These are phyloP conservation scores for Gymnocypris eckloni DNA, from an alignment of 2,797 vertebrate species.

Conservation along the genomic window DNA sequence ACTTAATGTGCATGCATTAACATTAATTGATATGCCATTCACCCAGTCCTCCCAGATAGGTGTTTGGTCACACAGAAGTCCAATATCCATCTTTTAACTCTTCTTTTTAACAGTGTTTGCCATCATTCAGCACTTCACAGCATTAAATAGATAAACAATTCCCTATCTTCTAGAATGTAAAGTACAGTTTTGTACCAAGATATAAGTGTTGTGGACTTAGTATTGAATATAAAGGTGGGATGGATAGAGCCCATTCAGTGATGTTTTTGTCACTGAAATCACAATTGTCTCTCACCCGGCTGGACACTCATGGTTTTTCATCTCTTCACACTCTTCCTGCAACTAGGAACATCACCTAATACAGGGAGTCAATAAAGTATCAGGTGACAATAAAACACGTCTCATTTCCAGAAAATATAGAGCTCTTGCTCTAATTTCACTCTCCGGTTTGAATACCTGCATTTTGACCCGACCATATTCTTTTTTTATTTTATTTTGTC, in stretches of 20 bases:
- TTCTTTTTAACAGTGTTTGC: constrained; percentile 6
- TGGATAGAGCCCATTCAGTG: neutral
- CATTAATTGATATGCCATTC: too few species aligned
- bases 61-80: constrained; percentile 5
- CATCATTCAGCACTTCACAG: neutral
- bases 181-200: constrained; percentile 3
- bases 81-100: neutral
- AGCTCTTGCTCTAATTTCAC: too few species aligned
- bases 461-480: too few species aligned
- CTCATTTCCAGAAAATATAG: too few species aligned
- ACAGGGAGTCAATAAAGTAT: constrained; percentile 25
- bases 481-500: too few species aligned
- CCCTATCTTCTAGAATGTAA: constrained; percentile 38
- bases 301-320: constrained; percentile 88
- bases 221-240: constrained; percentile 34
- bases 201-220: constrained; percentile 21
- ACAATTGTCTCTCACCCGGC: constrained; percentile 81
- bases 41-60: constrained; percentile 25
- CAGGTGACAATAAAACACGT: neutral
- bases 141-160: neutral
- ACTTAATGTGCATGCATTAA: constrained; percentile 13
- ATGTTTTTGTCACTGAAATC: constrained; percentile 28
- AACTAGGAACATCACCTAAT: constrained; percentile 91
- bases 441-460: too few species aligned
- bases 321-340: constrained; percentile 95